Evolutionary conservation across 2,797 vertebrate genomes (phyloP), one percentile per base, ranked within the genome.

Genomic region (Capromys pilorides): DNA sequence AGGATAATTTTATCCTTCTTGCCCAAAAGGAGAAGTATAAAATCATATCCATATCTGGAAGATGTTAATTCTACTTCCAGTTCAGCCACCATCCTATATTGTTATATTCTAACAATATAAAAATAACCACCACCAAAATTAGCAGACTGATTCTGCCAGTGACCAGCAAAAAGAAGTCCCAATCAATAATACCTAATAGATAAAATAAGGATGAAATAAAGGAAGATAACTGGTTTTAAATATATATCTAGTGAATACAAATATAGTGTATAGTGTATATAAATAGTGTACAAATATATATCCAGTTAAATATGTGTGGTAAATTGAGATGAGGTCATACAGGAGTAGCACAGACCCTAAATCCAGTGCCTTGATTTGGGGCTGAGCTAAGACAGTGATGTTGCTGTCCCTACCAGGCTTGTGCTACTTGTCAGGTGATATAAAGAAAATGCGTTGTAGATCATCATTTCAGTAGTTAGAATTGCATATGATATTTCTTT

Each of bases 61-160:
- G 28, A 54, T 71, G 45, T 1, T 77, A 78, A 79, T 62, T 83
- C 13, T 45, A 31, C 18, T 88, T 88, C 19, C 66, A 61, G n/a
- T 87, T 94, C 21, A 71, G 26, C 45, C 78, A 77, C 39, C 59
- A 36, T 45, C 41, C n/a, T 41, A 81, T 36, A 71, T 84, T 33
- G 36, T 45, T 83, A 62, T 33, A 8, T 64, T 45, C 31, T 45
- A 57, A 84, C 21, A 57, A 82, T 83, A 24, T 62, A 78, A 91
- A 73, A 39, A 82, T 90, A 93, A 69, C 39, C 73, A 69, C 57
- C n/a, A 80, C 45, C 45, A 79, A 91, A 91, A 88, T 26, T 36
- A 36, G 82, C 83, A 59, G 69, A 64, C 31, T 24, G 33, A 33
- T 90, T 69, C 69, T 66, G 57, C 45, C 85, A 85, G 19, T 82